Evolutionary conservation across 1,140 invertebrate species (phyloP), one percentile per base, ranked within the genome.

Genomic region (Metaphire vulgaris): DNA sequence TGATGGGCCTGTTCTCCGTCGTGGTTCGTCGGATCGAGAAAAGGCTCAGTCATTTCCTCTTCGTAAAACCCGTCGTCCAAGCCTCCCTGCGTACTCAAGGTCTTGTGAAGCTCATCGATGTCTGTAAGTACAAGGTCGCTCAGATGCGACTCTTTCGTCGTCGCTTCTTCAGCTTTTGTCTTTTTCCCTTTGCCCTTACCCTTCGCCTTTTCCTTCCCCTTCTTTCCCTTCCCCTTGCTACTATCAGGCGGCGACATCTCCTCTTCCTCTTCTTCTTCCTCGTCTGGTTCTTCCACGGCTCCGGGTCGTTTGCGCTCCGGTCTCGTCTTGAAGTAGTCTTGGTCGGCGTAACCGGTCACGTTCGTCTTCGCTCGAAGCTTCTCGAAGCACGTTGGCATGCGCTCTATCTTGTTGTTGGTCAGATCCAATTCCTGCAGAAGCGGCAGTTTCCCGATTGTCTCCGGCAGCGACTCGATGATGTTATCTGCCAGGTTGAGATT

Each of bases 401-500:
- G 41, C 41, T 56, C 41, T 6, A 56, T 56, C 41, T 56, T 56
- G 41, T 56, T 56, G 41, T 56, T 56, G 6, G 41, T 56, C 41
- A 56, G 41, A 56, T 56, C 21, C 6, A 56, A 12, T 21, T 56
- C 41, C 41, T 56, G 6, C 41, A 56, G 6, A 21, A 12, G 6
- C 41, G 41, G 41, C 41, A 56, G 21, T 21, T 56, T 76, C 29
- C 83, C 83, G 29, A 85, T 74, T 56, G 81, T 83, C 14, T 69
- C 56, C 14, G 85, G 84, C 41, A 83, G 82, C 1, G 74, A 64
- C 34, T 78, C 80, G 56, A 86, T 80, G 75, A 82, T 83, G 80
- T 86, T 86, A 75, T 85, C 81, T 1, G 83, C 82, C 15, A 83
- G 77, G 77, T 86, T 80, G 1, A 86, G 73, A n/a, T 83, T 64